Percentiles rank a stretch among this genome's conserved stretches.
phyloP scores from a whole-genome alignment of 2,888 invertebrate genomes.

The Drosophila affinis region DNA sequence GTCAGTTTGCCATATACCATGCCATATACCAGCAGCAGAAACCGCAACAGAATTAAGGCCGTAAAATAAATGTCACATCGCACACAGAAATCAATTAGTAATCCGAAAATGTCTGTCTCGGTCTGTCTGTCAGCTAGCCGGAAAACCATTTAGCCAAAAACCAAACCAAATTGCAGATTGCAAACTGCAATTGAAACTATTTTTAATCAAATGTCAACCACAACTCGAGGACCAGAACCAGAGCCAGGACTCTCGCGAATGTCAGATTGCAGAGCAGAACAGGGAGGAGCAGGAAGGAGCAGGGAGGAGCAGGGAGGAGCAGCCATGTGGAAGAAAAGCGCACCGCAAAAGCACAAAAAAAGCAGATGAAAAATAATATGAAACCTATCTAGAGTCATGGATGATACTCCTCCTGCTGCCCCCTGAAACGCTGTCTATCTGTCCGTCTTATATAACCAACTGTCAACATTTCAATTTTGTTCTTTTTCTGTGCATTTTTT shows the following conservation, averaged over 20 bases:
- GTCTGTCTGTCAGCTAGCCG: background rate
- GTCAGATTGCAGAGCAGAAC: background rate
- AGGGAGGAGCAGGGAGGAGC: too few relatives aligned
- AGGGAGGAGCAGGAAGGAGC: too few relatives aligned
- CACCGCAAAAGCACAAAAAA: background rate
- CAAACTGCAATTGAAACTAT: background rate
- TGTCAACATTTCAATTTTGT: constrained; percentile 24
- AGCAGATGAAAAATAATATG: background rate
- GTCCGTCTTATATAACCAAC: constrained; percentile 6
- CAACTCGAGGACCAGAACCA: background rate
- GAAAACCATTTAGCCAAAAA: background rate
- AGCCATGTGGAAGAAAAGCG: constrained; percentile 4
- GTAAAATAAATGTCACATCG: background rate
- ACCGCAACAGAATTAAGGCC: background rate
- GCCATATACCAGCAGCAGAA: background rate
- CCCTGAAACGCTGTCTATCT: constrained; percentile 1
- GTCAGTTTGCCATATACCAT: background rate
- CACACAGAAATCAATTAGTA: background rate
- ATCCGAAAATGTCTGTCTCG: background rate
- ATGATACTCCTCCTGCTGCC: background rate
- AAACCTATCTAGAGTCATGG: background rate
- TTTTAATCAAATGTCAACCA: constrained; percentile 17
- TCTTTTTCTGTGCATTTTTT: constrained; percentile 1
- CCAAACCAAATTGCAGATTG: background rate
- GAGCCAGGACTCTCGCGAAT: background rate